Conservation (phyloP, 2,113 vertebrate genomes). For the Lipophrys pholis region DNA sequence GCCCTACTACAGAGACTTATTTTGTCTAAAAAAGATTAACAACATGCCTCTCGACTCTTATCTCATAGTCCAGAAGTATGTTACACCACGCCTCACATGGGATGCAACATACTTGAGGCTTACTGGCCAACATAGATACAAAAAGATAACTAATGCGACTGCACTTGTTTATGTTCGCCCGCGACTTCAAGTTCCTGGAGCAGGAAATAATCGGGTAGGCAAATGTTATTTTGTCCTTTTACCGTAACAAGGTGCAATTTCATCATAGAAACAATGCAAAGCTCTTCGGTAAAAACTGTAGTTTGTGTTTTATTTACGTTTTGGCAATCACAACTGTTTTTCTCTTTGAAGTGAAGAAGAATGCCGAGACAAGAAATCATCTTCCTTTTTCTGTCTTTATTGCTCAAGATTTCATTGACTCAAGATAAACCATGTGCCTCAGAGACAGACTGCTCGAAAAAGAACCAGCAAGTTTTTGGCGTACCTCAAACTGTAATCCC, state of each 20-base stretch:
- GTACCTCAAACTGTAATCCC: slow-evolving; percentile 73
- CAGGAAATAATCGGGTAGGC: slow-evolving; percentile 58
- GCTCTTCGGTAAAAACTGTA: not conserved
- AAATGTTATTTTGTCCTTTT: not conserved
- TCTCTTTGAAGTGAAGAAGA: slow-evolving; percentile 47
- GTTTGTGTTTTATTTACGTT: no score
- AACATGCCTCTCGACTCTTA: slow-evolving; percentile 61
- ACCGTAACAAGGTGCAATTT: not conserved
- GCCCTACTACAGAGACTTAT: not conserved
- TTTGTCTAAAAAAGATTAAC: no score
- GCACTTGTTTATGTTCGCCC: slow-evolving; percentile 12
- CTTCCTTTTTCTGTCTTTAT: slow-evolving; percentile 36
- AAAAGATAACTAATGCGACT: slow-evolving; percentile 26
- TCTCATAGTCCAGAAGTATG: slow-evolving; percentile 58
- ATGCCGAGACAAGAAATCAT: slow-evolving; percentile 54
- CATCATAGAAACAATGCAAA: not conserved
- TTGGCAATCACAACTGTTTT: not conserved
- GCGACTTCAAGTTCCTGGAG: not conserved
- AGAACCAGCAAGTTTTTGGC: slow-evolving; percentile 72
- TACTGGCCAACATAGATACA: slow-evolving; percentile 8
- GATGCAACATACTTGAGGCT: not conserved
- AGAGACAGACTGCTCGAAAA: slow-evolving; percentile 32
- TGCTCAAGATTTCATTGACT: slow-evolving; percentile 43
- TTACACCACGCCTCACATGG: slow-evolving; percentile 40
- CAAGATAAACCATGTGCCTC: slow-evolving; percentile 22